These are phyloP conservation scores for Ctenoplectra terminalis DNA, from an alignment of 1,140 invertebrate genomes.

Conservation along the genomic window DNA sequence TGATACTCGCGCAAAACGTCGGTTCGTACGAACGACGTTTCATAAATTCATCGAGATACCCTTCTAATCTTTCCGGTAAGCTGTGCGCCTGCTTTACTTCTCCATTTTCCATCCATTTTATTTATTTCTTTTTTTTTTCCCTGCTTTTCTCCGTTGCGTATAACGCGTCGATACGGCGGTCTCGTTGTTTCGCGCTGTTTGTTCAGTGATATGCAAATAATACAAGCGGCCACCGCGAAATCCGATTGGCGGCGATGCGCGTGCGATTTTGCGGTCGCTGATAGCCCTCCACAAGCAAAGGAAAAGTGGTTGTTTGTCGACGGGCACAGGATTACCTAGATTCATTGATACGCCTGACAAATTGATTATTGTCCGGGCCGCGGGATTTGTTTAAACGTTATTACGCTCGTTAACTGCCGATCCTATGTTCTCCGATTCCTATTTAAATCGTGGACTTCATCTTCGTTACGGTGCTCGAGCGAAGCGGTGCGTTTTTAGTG, in stretches of 20 bases:
- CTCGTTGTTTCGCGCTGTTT: slow-evolving; percentile 26
- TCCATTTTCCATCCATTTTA: not conserved
- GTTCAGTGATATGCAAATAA: slow-evolving; percentile 42
- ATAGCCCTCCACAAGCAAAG: slow-evolving; percentile 7
- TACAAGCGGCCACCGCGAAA: slow-evolving; percentile 32
- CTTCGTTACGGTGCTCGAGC: no score
- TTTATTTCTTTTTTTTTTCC: not conserved
- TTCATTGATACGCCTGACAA: not conserved
- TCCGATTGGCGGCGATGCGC: slow-evolving; percentile 41
- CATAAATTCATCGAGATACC: slow-evolving; percentile 28
- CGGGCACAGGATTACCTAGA: slow-evolving; percentile 13
- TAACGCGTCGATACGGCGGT: not conserved
- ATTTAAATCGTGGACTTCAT: not conserved
- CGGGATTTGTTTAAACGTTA: slow-evolving; percentile 37
- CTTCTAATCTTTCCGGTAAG: slow-evolving; percentile 7
- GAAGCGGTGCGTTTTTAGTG: no score
- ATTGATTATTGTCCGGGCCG: slow-evolving; percentile 25
- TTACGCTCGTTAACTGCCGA: not conserved
- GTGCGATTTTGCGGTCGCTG: slow-evolving; percentile 36
- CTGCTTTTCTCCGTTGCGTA: not conserved
- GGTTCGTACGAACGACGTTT: not conserved
- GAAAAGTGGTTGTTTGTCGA: slow-evolving; percentile 31
- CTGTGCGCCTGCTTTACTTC: not conserved
- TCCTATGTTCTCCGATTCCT: not conserved
- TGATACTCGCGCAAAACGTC: slow-evolving; percentile 17